Base-by-base conservation (phyloP, 2,888 invertebrate species). In the Laspeyria flexula region DNA sequence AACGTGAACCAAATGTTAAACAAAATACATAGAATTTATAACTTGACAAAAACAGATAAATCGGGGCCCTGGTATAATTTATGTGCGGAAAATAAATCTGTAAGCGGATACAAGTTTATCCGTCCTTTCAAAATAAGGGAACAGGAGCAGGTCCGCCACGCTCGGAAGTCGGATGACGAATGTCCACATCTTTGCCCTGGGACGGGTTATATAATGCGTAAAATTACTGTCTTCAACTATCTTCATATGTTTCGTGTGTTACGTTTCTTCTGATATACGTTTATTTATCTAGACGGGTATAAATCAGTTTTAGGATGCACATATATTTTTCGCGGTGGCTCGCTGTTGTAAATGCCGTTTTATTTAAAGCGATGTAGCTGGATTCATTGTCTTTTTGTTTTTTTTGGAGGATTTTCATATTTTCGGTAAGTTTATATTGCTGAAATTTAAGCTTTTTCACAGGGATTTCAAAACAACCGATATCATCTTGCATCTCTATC, bases 181-280 rank as follows among this genome's bases (percentile, higher is more conserved):
- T 90, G 85, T 67, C 79, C 79, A 71, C 77, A 75, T 81, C 69
- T 81, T 77, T 77, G 76, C 75, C 77, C 55, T 71, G 75, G 77
- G 88, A 89, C 88, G 81, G 86, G 86, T 83, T 85, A 89, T 80
- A 88, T 90, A 88, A 88, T 81, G 89, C 89, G 89, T 84, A 86
- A 90, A 90, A 90, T 90, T 86, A 88, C 86, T 79, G 82, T 81
- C 84, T 83, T 81, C 81, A 83, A 85, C 82, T 85, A 84, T 81
- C 78, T 77, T 75, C 82, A 79, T 83, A 83, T 76, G 75, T 87
- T 81, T 77, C 63, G 57, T 70, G 70, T 72, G 70, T 69, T 65
- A 63, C 64, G 60, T 73, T 66, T 56, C 52, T 65, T 67, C 55
- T 59, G 67, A 74, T 72, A 70, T 70, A 66, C 54, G 57, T 67